Conservation (phyloP, 2,888 invertebrate species). For the Ichneumoninae sp. region DNA sequence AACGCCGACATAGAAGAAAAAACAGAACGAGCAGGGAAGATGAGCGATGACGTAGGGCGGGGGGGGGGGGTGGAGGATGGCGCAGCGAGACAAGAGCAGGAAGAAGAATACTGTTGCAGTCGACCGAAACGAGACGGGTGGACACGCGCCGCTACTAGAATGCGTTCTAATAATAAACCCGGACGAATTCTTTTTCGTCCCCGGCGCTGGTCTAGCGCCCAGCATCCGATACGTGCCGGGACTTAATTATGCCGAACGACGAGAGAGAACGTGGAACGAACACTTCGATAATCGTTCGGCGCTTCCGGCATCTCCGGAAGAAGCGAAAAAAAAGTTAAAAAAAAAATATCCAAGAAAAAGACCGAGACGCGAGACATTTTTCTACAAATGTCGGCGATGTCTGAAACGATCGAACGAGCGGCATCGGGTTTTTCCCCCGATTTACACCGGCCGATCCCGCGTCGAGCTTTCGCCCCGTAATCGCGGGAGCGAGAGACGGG, state of each 20-base stretch:
- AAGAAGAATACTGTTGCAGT: constrained; percentile 56
- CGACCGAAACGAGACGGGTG: constrained; percentile 61
- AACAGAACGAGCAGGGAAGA: constrained; percentile 13
- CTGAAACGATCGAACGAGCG: neutral
- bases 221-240: constrained; percentile 49
- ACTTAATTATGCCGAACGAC: constrained; percentile 54
- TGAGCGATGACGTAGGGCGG: neutral
- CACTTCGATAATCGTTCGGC: constrained; percentile 54
- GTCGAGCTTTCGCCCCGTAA: neutral
- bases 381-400: neutral
- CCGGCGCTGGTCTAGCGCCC: constrained; percentile 38
- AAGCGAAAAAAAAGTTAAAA: neutral
- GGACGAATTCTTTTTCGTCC: constrained; percentile 71
- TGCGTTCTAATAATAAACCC: constrained; percentile 73
- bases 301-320: constrained; percentile 40
- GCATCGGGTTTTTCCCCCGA: constrained; percentile 10
- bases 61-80: constrained; percentile 1
- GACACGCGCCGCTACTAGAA: constrained; percentile 56
- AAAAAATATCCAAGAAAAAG: neutral
- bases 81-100: constrained; percentile 30
- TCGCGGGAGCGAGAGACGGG: neutral
- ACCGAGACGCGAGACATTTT: neutral
- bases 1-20: neutral
- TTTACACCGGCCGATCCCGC: constrained; percentile 12
- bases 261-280: constrained; percentile 27